phyloP scores from a whole-genome alignment of 2,797 vertebrate species.

The Cheirogaleus major region DNA sequence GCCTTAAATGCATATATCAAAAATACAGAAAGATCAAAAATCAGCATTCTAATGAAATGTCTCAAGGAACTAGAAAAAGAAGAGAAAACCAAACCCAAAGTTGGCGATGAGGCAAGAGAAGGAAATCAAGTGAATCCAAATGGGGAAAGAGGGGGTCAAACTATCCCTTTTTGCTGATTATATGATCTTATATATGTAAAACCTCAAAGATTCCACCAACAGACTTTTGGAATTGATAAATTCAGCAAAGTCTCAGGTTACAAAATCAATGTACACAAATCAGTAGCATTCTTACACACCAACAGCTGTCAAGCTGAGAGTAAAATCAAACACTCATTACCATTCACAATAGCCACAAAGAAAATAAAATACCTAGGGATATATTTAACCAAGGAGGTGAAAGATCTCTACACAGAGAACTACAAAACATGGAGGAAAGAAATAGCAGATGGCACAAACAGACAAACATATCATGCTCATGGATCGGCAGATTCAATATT shows the following conservation, averaged over 20 bases:
- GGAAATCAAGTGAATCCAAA: neutral
- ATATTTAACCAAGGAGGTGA: neutral
- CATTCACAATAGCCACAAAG: neutral
- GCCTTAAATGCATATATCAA: too few relatives aligned
- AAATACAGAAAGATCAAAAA: too few relatives aligned
- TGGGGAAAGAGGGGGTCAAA: neutral
- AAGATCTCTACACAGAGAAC: neutral
- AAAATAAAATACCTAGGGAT: neutral
- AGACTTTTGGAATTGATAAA: neutral
- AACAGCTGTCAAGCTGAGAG: neutral
- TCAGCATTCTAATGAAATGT: too few relatives aligned
- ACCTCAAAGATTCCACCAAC: neutral
- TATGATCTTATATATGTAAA: neutral
- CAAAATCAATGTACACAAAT: neutral
- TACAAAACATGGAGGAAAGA: neutral
- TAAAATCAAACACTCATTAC: neutral
- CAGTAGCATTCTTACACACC: neutral
- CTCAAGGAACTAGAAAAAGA: too few relatives aligned
- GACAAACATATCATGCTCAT: neutral
- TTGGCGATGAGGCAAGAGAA: neutral
- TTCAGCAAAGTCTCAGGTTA: neutral
- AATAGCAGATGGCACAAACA: neutral
- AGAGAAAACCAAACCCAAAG: too few relatives aligned
- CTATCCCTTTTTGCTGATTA: neutral
- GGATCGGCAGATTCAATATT: neutral